Evolutionary conservation across 2,113 vertebrate species (phyloP).

Genomic region (Tylochromis polylepis): DNA sequence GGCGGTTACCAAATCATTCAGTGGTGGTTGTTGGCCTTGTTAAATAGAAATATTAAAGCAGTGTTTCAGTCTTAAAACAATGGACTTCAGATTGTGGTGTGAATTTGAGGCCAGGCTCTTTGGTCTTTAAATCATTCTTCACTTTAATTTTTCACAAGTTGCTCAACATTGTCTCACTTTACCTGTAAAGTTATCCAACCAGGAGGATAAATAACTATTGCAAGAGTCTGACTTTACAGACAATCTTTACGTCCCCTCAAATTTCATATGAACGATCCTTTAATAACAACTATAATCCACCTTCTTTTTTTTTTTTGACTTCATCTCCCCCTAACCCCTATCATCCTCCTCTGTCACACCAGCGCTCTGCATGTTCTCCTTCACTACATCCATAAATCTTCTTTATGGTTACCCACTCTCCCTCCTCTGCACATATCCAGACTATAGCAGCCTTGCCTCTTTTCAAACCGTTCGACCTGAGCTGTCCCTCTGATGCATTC

Average conservation of each 20-base stretch:
- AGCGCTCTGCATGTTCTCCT: not conserved
- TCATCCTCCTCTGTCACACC: not conserved
- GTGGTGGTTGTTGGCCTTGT: not conserved
- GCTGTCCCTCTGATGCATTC: too few species aligned
- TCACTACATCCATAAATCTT: not conserved
- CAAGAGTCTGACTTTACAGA: not conserved
- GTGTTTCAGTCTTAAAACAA: not conserved
- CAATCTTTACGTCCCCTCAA: not conserved
- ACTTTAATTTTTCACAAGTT: not conserved
- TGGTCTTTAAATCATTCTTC: not conserved
- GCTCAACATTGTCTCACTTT: not conserved
- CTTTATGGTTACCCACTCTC: not conserved
- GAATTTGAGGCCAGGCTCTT: not conserved
- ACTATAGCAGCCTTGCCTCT: not conserved
- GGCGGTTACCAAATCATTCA: not conserved
- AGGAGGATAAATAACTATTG: not conserved
- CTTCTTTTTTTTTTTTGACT: not conserved
- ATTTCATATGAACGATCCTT: fast-evolving
- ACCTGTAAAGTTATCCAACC: not conserved
- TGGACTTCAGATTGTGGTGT: not conserved
- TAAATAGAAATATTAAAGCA: not conserved
- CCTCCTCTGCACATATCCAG: not conserved
- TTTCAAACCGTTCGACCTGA: not conserved
- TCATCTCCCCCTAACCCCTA: fast-evolving
- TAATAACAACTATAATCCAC: not conserved